Conservation (phyloP, 1,140 invertebrate species). For the Drosophila baimaii region DNA sequence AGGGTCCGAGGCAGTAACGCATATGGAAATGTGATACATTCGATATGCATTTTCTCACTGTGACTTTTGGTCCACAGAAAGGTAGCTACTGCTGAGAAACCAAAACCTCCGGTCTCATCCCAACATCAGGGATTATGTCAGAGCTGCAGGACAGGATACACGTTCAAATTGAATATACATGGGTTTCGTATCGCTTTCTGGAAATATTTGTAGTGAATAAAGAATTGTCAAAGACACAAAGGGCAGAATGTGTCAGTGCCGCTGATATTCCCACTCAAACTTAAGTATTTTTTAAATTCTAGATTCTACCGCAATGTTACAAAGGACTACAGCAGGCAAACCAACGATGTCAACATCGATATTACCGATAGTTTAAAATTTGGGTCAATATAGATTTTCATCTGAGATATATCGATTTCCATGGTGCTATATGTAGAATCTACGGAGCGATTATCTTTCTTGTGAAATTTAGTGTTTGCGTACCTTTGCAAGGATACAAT, state of each 20-base stretch:
- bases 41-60: neutral
- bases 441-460: too few relatives aligned
- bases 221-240: neutral
- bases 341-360: too few relatives aligned
- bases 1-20: slow-evolving; percentile 3
- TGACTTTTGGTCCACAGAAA: neutral
- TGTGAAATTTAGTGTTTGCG: too few relatives aligned
- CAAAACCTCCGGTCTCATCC: neutral
- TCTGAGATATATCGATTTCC: too few relatives aligned
- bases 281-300: too few relatives aligned
- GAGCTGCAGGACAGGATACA: neutral
- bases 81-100: slow-evolving; percentile 3
- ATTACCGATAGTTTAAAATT: too few relatives aligned
- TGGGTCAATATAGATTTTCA: too few relatives aligned
- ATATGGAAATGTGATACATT: slow-evolving; percentile 9
- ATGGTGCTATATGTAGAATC: too few relatives aligned
- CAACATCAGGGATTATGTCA: neutral
- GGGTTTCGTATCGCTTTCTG: neutral
- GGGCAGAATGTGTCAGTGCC: neutral
- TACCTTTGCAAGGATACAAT: too few relatives aligned
- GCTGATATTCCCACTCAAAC: neutral
- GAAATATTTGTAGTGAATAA: neutral
- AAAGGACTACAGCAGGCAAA: too few relatives aligned
- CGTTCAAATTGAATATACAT: neutral
- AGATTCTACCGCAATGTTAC: too few relatives aligned